Percentiles rank a stretch among this genome's conserved stretches.
These are phyloP conservation scores for Sisyra nigra DNA, from an alignment of 2,888 invertebrate genomes.

Conservation along the genomic window DNA sequence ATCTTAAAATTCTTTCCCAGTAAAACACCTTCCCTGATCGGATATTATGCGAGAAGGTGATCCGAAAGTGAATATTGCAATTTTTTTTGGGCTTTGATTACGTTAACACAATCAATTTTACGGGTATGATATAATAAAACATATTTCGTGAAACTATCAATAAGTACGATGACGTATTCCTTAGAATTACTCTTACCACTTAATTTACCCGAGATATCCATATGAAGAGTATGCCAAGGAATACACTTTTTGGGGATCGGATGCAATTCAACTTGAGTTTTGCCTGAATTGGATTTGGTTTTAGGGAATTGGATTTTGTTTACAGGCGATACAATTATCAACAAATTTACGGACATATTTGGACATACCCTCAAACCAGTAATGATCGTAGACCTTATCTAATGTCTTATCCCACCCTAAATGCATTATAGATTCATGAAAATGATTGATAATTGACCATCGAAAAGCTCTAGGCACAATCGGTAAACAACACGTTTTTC, in stretches of 20 bases:
- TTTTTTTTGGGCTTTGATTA: not conserved
- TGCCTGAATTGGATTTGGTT: constrained; percentile 15
- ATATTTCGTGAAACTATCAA: constrained; percentile 18
- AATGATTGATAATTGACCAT: constrained; percentile 4
- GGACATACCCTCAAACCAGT: constrained; percentile 14
- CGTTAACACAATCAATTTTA: constrained; percentile 17
- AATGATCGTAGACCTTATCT: constrained; percentile 13
- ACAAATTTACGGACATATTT: constrained; percentile 13
- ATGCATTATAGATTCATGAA: constrained; percentile 1
- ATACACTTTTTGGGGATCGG: constrained; percentile 17
- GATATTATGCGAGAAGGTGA: constrained; percentile 9
- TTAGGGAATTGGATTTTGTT: too few species aligned
- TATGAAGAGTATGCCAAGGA: constrained; percentile 19
- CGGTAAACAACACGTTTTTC: constrained; percentile 8
- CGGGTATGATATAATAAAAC: constrained; percentile 15
- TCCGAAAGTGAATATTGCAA: constrained; percentile 10
- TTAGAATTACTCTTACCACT: constrained; percentile 15
- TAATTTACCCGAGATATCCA: constrained; percentile 16
- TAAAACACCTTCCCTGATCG: constrained; percentile 13
- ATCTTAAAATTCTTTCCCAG: constrained; percentile 10
- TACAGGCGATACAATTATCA: constrained; percentile 11
- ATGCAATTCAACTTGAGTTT: constrained; percentile 16
- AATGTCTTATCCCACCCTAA: constrained; percentile 2
- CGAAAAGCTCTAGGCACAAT: constrained; percentile 8
- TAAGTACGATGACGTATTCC: constrained; percentile 16